These are phyloP conservation scores for Synanthedon vespiformis DNA, from an alignment of 2,888 invertebrate genomes.

Conservation along the genomic window DNA sequence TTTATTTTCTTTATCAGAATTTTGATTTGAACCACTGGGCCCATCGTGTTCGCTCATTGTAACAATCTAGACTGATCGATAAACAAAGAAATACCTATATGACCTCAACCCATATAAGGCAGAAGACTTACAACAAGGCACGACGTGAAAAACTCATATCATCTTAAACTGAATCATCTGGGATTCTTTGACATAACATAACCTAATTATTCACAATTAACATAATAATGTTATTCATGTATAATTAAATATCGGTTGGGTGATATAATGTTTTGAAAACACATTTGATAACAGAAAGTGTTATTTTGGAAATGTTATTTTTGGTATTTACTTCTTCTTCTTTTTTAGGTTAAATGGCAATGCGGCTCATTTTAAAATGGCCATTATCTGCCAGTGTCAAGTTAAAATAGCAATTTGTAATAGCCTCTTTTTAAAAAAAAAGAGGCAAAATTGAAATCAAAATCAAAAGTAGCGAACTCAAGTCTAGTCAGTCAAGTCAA, in stretches of 20 bases:
- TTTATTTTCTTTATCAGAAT: slow-evolving; percentile 31
- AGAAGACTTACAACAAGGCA: slow-evolving; percentile 21
- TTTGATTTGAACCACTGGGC: slow-evolving; percentile 37
- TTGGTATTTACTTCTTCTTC: slow-evolving; percentile 10
- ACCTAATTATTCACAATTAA: slow-evolving; percentile 7
- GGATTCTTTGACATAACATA: slow-evolving; percentile 49
- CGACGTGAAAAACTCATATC: slow-evolving; percentile 40
- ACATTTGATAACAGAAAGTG: too few relatives aligned
- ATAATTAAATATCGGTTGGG: not conserved
- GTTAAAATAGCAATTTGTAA: too few relatives aligned
- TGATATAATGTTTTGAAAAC: not conserved
- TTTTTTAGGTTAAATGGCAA: too few relatives aligned
- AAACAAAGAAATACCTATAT: slow-evolving; percentile 12
- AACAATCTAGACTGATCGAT: slow-evolving; percentile 26
- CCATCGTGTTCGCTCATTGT: slow-evolving; percentile 52
- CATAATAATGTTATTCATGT: too few relatives aligned
- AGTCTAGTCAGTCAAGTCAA: too few relatives aligned
- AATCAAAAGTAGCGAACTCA: too few relatives aligned
- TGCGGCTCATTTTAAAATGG: too few relatives aligned
- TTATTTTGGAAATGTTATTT: slow-evolving; percentile 1
- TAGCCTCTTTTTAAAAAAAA: too few relatives aligned
- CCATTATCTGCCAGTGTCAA: too few relatives aligned
- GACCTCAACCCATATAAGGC: slow-evolving; percentile 46
- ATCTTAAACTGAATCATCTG: slow-evolving; percentile 30
- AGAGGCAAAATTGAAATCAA: too few relatives aligned